phyloP scores from a whole-genome alignment of 2,797 vertebrate species.

The Prionace glauca region DNA sequence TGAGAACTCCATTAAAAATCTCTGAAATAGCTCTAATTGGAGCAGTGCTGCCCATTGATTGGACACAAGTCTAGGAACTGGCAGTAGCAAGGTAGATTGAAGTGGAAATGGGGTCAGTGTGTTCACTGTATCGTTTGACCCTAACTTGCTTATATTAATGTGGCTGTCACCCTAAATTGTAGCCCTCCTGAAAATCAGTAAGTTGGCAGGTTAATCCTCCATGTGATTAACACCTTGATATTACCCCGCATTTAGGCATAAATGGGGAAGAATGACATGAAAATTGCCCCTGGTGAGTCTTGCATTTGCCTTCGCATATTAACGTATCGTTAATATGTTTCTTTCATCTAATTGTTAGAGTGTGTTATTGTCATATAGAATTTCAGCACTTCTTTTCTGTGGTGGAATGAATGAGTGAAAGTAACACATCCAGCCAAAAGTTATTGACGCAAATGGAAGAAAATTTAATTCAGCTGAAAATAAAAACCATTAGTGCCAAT shows the following conservation, averaged over 20 bases:
- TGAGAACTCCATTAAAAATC: background rate
- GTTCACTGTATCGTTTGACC: background rate
- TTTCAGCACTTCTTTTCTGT: background rate
- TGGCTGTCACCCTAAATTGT: background rate
- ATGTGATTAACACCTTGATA: background rate
- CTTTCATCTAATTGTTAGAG: background rate
- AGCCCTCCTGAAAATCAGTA: background rate
- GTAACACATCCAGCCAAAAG: background rate
- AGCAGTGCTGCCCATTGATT: background rate
- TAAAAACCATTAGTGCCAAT: background rate
- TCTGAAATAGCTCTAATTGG: background rate
- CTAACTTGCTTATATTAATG: background rate
- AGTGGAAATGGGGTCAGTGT: background rate
- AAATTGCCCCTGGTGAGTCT: background rate
- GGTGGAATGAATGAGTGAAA: background rate
- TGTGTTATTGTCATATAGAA: background rate
- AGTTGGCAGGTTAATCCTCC: background rate
- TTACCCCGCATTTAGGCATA: background rate
- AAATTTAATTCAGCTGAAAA: slow-evolving; percentile 4
- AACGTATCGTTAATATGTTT: background rate
- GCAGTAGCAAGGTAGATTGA: background rate
- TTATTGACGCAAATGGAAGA: slow-evolving; percentile 12
- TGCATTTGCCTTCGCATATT: background rate
- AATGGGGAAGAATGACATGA: background rate
- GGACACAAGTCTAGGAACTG: background rate